Base-by-base conservation (phyloP, 2,888 invertebrate genomes). In the Cepaea hortensis region DNA sequence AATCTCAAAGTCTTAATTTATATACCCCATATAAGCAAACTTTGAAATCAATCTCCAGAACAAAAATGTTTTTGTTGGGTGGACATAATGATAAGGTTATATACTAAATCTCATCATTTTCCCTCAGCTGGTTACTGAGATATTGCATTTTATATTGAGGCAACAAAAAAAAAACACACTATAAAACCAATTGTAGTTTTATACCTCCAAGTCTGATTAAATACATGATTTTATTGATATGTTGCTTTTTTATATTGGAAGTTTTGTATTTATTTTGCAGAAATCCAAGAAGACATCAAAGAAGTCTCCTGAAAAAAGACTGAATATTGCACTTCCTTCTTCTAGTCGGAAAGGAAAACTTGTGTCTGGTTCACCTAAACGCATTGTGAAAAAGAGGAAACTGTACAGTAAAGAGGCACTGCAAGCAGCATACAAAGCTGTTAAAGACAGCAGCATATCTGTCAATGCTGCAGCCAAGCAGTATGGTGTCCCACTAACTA, bases 391-490 rank as follows among this genome's bases (percentile, higher is more conserved):
- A 55, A 87, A 87, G 46, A 77, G 87, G 62, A 87, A 81, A 50
- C 80, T 87, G 20, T 87, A 87, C 35, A 76, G 68, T 50, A 77
- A 55, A 35, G 87, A 87, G 48, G 79, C 87, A 7, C 72, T 87
- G 20, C 84, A 84, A 35, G 87, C 87, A n/a, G 87, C 87, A 18
- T 87, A 84, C 75, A 87, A 87, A 77, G 87, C 87, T 72, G 87
- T 87, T 15, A 87, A 84, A 61, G 87, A 87, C 84, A 87, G 87
- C 68, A 87, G 84, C 61, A 87, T 87, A 84, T 87, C 87, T 23
- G 87, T 87, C 2, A 87, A 87, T 84, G 87, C 87, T 48, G 87
- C 87, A 48, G 87, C 87, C 20, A 87, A 87, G 75, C 87, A 84
- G 61, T 87, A 84, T 75, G 87, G 87, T n/a, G 87, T 87, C 1